phyloP scores from a whole-genome alignment of 2,113 vertebrate genomes.

The Psilopogon haemacephalus region DNA sequence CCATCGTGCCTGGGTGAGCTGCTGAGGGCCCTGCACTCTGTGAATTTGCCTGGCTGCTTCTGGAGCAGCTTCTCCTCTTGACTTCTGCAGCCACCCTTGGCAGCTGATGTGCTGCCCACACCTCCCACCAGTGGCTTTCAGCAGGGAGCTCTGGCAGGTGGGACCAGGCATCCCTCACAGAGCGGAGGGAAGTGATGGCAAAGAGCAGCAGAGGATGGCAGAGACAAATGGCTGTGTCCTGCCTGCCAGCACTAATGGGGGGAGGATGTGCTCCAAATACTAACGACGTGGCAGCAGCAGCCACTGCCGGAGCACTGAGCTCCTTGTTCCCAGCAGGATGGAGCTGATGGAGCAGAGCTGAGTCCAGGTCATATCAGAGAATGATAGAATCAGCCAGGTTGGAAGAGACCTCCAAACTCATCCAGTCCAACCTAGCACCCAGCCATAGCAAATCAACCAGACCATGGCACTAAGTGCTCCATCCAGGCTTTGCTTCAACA shows the following conservation, averaged over 20 bases:
- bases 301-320: not conserved
- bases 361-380: not conserved
- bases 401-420: too few relatives aligned
- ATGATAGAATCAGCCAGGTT: too few relatives aligned
- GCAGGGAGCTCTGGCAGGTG: not conserved
- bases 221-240: not conserved
- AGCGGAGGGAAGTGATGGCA: not conserved
- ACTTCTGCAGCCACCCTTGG: not conserved
- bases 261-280: not conserved
- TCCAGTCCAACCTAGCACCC: too few relatives aligned
- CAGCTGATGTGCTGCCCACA: not conserved
- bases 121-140: not conserved
- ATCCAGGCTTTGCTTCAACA: too few relatives aligned
- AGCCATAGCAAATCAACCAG: too few relatives aligned
- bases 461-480: too few relatives aligned
- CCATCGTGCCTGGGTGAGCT: not conserved
- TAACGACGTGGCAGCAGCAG: not conserved
- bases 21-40: not conserved
- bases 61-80: not conserved
- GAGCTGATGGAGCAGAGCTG: not conserved
- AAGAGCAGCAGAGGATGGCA: not conserved
- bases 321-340: not conserved
- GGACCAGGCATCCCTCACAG: not conserved
- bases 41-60: not conserved
- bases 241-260: not conserved